A percentile compares a stretch with the other conserved stretches of the same genome.
Evolutionary conservation across 53 echinoderm and acorn worm genomes (phyloP).

Genomic region (Patiria pectinifera): DNA sequence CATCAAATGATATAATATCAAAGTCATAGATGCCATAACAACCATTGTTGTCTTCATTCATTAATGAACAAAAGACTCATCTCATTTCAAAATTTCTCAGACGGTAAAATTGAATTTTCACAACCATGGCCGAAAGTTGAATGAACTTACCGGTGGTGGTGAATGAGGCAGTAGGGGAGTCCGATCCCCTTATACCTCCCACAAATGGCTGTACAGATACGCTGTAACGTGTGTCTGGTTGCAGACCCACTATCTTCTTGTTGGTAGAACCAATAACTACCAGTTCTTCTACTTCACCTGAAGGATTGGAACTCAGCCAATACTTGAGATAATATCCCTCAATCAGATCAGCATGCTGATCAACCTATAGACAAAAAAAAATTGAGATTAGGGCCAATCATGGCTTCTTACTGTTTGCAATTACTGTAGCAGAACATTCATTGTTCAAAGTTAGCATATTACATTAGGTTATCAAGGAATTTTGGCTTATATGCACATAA

Average conservation of each 20-base stretch:
- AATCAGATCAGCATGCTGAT: constrained; percentile 73
- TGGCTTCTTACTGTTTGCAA: no score
- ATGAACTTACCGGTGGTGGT: constrained; percentile 27
- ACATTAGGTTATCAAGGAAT: no score
- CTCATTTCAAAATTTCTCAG: no score
- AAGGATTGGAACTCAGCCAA: constrained; percentile 47
- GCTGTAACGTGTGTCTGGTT: constrained; percentile 76
- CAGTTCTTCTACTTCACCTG: constrained; percentile 22
- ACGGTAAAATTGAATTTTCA: no score
- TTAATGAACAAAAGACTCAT: no score
- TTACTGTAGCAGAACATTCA: no score
- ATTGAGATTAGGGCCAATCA: neutral
- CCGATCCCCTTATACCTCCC: constrained; percentile 66
- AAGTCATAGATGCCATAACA: no score
- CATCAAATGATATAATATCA: no score
- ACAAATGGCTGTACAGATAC: constrained; percentile 82
- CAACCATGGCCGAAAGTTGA: no score
- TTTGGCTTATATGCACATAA: no score
- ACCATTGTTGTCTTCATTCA: no score
- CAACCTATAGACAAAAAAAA: constrained; percentile 36
- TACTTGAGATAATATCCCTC: constrained; percentile 84
- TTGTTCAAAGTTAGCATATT: no score
- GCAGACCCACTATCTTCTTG: constrained; percentile 71
- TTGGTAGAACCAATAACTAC: constrained; percentile 55
- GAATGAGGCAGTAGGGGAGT: constrained; percentile 53